Conservation (phyloP, 2,888 invertebrate species). For the Parnassius smintheus region DNA sequence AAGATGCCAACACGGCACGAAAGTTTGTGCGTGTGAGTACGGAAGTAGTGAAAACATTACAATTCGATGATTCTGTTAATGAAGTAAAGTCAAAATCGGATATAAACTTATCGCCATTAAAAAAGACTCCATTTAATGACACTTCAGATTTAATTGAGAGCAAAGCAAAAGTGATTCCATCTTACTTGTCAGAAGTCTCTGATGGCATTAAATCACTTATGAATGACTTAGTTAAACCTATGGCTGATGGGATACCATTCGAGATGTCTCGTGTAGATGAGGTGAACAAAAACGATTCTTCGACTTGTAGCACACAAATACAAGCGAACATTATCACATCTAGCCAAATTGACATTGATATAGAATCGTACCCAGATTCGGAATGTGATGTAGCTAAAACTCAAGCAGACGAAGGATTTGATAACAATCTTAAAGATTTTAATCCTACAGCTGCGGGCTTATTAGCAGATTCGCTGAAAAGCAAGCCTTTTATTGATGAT, state of each 20-base stretch:
- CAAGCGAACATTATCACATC: slow-evolving; percentile 60
- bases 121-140: slow-evolving; percentile 58
- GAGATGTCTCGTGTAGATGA: slow-evolving; percentile 26
- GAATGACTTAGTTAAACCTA: slow-evolving; percentile 66
- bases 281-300: slow-evolving; percentile 35
- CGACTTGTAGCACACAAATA: slow-evolving; percentile 53
- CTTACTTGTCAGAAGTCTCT: slow-evolving; percentile 53
- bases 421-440: neutral
- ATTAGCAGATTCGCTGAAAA: neutral
- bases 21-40: slow-evolving; percentile 44
- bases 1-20: slow-evolving; percentile 26
- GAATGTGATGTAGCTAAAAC: slow-evolving; percentile 28
- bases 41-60: slow-evolving; percentile 65
- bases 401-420: neutral
- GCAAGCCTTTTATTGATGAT: neutral
- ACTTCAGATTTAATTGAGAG: slow-evolving; percentile 46
- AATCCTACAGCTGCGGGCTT: neutral
- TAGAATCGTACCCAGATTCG: slow-evolving; percentile 40
- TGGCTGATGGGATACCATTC: slow-evolving; percentile 49
- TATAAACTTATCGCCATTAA: slow-evolving; percentile 44
- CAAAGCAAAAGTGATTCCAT: slow-evolving; percentile 60
- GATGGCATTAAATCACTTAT: slow-evolving; percentile 63
- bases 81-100: slow-evolving; percentile 39
- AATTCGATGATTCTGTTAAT: slow-evolving; percentile 56
- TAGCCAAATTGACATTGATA: slow-evolving; percentile 61